A percentile compares a stretch with the other conserved stretches of the same genome.
These are phyloP conservation scores for Troilus luridus DNA, from an alignment of 2,888 invertebrate species.

Conservation along the genomic window DNA sequence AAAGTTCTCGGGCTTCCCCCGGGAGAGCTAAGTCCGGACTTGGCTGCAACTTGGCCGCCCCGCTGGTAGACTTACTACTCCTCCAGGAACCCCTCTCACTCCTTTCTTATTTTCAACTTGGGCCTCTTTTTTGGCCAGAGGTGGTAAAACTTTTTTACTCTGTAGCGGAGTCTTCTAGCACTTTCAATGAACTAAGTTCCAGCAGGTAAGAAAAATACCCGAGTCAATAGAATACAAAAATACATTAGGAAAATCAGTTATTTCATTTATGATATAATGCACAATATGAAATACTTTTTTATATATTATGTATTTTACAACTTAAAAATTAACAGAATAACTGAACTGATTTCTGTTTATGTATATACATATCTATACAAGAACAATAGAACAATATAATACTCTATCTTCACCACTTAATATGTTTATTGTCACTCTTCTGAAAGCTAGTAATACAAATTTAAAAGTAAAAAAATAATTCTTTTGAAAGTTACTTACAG, in stretches of 20 bases:
- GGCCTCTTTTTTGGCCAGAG: slow-evolving; percentile 32
- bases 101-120: slow-evolving; percentile 15
- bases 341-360: no score
- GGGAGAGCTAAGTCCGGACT: slow-evolving; percentile 43
- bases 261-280: not conserved
- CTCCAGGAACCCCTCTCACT: not conserved
- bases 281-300: no score
- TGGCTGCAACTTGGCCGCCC: slow-evolving; percentile 24
- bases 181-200: slow-evolving; percentile 32
- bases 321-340: no score
- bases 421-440: no score
- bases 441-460: no score
- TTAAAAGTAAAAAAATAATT: no score
- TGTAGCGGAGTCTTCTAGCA: slow-evolving; percentile 23
- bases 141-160: slow-evolving; percentile 34
- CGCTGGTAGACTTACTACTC: slow-evolving; percentile 41
- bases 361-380: no score
- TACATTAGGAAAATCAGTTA: no score
- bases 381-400: no score
- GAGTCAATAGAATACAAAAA: not conserved
- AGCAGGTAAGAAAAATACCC: not conserved
- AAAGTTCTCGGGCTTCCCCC: slow-evolving; percentile 11
- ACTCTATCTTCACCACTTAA: no score
- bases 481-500: no score
- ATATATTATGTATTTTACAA: no score